Evolutionary conservation across 2,888 invertebrate species (phyloP).

Genomic region (Ichneumoninae sp.): DNA sequence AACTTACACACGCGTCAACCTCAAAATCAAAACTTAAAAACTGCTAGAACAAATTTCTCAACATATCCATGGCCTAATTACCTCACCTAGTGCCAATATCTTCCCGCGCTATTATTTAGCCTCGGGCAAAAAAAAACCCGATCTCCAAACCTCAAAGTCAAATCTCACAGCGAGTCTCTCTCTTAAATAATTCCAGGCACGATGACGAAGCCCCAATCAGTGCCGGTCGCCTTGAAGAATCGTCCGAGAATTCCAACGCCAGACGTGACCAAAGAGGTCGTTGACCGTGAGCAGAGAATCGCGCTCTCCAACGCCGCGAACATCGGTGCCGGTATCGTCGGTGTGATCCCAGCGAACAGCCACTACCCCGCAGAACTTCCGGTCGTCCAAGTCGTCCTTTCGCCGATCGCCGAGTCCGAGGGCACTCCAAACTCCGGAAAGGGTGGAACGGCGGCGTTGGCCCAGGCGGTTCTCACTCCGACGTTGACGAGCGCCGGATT

Average conservation of each 20-base stretch:
- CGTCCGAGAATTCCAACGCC: slow-evolving; percentile 96
- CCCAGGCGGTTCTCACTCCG: slow-evolving; percentile 91
- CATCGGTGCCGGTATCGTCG: slow-evolving; percentile 87
- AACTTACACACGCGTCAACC: not conserved
- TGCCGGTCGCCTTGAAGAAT: slow-evolving; percentile 89
- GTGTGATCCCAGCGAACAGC: slow-evolving; percentile 87
- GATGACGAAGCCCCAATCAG: slow-evolving; percentile 88
- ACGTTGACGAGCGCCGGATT: slow-evolving; percentile 85
- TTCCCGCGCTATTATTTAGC: not conserved
- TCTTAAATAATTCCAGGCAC: slow-evolving; percentile 85
- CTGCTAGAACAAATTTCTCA: not conserved
- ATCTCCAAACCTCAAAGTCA: slow-evolving; percentile 3
- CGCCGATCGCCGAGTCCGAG: slow-evolving; percentile 94
- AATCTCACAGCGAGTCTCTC: not conserved
- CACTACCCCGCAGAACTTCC: slow-evolving; percentile 88
- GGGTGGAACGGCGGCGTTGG: slow-evolving; percentile 90
- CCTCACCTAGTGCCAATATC: not conserved
- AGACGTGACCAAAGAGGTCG: slow-evolving; percentile 92
- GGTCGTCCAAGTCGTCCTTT: slow-evolving; percentile 90
- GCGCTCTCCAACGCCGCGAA: slow-evolving; percentile 84
- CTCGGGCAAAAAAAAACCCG: slow-evolving; percentile 4
- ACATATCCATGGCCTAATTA: not conserved
- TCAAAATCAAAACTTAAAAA: not conserved
- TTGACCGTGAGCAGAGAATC: slow-evolving; percentile 89
- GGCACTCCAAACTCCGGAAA: slow-evolving; percentile 83